Evolutionary conservation across 2,797 vertebrate species (phyloP), one percentile per base, ranked within the genome.

Genomic region (Melanotaenia boesemani): DNA sequence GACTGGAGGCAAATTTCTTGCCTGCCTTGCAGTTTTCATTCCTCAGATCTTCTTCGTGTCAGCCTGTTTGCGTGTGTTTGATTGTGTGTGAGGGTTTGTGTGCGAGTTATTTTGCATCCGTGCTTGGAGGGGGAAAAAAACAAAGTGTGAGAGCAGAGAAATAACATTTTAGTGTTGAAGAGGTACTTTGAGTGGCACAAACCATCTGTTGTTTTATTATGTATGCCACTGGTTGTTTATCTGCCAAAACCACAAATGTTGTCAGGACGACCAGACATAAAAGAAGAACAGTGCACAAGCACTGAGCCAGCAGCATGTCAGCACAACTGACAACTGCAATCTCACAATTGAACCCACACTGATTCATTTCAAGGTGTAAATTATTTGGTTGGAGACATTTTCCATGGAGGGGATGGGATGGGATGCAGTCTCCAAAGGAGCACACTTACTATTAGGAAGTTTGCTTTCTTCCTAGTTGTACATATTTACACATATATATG

Each of bases 161-260:
- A 82, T 79, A 82, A 79, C 74, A 84, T 84, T 84, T 90, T 85
- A 79, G 67, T 80, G 79, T 83, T 81, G 81, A 86, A 78, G 75
- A 84, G 65, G 52, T 64, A 66, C 72, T 86, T 83, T 87, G 87
- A 87, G 77, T 76, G 80, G 72, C 88, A 84, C 77, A 84, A 84
- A 78, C 76, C 82, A 86, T 89, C 86, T 91, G 81, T 80, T 84
- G 80, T 90, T 90, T 86, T 89, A 85, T 87, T 88, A 52, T 57
- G 41, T 56, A 67, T 81, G 77, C 64, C 62, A 54, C 59, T 39
- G 77, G 80, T 81, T 84, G 78, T 86, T 83, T 86, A 77, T 85
- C 79, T 70, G 72, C 74, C 71, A 68, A 72, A 76, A 70, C 67
- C 70, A 71, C 76, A 86, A 88, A 86, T 72, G 70, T 37, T 81